Base-by-base conservation (phyloP, 2,888 invertebrate species). In the Sialis lutaria region DNA sequence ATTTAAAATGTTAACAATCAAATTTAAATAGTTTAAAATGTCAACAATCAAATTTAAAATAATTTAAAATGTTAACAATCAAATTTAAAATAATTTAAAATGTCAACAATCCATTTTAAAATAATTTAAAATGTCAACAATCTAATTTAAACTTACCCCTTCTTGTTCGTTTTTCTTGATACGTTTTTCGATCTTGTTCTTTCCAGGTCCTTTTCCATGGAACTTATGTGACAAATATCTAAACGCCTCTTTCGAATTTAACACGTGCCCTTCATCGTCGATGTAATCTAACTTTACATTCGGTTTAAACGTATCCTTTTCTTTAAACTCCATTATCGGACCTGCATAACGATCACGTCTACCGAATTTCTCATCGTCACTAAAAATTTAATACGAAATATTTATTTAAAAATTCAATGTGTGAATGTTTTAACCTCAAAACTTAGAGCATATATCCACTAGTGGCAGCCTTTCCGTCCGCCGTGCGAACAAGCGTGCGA, bases 121-220 rank as follows among this genome's bases (percentile, higher is more conserved):
- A n/a, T 6, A 34, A 34, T 7, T 34, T 7, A 22, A 22, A 22
- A 22, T 22, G 2, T 22, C 22, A 22, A 22, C 4, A 22, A 22
- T 22, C 22, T 44, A 49, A 22, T 22, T 22, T 44, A 8, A 47
- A 8, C 6, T 65, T 58, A 86, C 84, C 68, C 86, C 85, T 65
- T 93, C 92, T 63, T 96, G 95, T 58, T 91, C 86, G 52, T 79
- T 74, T 67, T 97, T 95, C 68, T 93, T 92, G 67, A 90, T 79
- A 53, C 96, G 75, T 62, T 98, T 98, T 67, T 98, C 97, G 56
- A 83, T 80, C 69, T 98, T 98, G 70, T 93, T 96, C 67, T 98
- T 98, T 47, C 98, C 97, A 13, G 97, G 95, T 2, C 95, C 95
- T 70, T 98, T 97, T 46, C 98, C 98, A 69, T 98, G 98, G 71